Evolutionary conservation across 2,888 invertebrate species (phyloP), one percentile per base, ranked within the genome.

Genomic region (Pterobdella sp.): DNA sequence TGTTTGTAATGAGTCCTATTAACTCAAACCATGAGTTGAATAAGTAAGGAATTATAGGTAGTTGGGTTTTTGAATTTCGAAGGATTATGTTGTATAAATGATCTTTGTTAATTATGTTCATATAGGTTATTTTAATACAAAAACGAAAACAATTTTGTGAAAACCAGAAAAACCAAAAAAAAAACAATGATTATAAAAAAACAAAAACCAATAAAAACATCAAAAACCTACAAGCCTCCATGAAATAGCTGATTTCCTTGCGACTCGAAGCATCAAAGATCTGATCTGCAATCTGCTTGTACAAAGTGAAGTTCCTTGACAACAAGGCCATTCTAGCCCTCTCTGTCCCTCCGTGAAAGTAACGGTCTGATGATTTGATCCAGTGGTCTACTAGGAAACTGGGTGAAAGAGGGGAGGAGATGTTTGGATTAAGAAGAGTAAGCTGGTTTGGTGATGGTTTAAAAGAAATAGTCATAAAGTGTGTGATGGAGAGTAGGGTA

Each of bases 371-470:
- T 36, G 80, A 79, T 56, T 81, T 79, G 36, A 84, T 81, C 77
- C 80, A 79, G 74, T 80, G 81, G 75, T 83, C 82, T 3, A 83
- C 82, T 74, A 83, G 80, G 77, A 84, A 82, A 10, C 84, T 78
- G 60, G 36, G 10, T 7, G 4, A 22, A 26, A 42, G 3, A 14
- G 3, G 10, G 36, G 4, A 26, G 31, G 42, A 18, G n/a, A n/a
- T 4, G 7, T 14, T 14, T 4, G 18, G n/a, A n/a, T 56, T 56
- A 26, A 56, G 7, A 18, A n/a, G 60, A 3, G 7, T 22, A n/a
- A 56, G n/a, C n/a, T 4, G 60, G 60, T 7, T 4, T 56, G 3
- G 7, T 14, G 60, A 3, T 56, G 7, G 60, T 7, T 56, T 4
- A 56, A n/a, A 18, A 18, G 42, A 42, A 18, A 18, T 42, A 18